Evolutionary conservation across 2,888 invertebrate genomes (phyloP).

Genomic region (Cepaea hortensis): DNA sequence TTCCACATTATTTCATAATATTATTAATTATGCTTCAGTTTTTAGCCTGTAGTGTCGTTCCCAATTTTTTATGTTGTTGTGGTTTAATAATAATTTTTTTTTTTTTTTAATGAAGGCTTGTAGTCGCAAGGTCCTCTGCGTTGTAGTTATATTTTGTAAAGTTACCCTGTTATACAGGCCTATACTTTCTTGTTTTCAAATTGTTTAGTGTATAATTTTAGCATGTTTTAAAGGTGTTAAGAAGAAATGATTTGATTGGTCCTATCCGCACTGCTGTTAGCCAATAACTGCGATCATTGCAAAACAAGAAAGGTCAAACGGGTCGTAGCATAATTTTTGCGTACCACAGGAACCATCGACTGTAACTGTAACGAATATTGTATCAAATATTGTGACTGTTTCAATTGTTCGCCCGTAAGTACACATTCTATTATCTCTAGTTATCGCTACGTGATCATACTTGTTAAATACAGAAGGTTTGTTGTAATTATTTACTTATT

Average conservation of each 20-base stretch:
- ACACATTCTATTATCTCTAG: not conserved
- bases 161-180: too few relatives aligned
- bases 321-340: conserved; percentile 18
- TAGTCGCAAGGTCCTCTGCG: too few relatives aligned
- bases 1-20: too few relatives aligned
- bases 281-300: not conserved
- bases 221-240: too few relatives aligned
- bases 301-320: not conserved
- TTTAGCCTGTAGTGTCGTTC: too few relatives aligned
- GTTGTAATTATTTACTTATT: not conserved
- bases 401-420: not conserved
- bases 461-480: not conserved
- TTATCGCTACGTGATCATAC: not conserved
- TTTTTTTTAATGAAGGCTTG: too few relatives aligned
- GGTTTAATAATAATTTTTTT: too few relatives aligned
- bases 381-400: not conserved
- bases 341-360: not conserved
- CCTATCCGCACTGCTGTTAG: not conserved
- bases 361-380: not conserved
- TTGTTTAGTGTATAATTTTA: too few relatives aligned
- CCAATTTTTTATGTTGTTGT: too few relatives aligned
- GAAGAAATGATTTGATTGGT: not conserved
- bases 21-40: too few relatives aligned
- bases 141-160: too few relatives aligned
- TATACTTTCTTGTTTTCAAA: too few relatives aligned